Evolutionary conservation across 1,140 invertebrate genomes (phyloP), one percentile per base, ranked within the genome.

Genomic region (Hycleus phaleratus): DNA sequence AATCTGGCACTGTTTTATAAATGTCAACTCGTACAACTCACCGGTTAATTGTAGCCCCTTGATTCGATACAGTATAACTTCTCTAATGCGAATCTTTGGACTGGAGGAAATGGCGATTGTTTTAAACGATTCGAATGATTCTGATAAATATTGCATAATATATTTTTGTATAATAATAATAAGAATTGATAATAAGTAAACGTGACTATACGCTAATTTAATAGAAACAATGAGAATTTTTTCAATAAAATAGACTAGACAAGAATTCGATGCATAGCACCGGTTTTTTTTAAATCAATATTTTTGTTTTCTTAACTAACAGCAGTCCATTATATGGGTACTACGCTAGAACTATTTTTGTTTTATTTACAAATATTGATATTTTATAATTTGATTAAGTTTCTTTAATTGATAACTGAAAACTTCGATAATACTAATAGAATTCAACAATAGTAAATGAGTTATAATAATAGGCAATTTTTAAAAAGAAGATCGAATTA

Each of bases 181-280:
- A 63, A 63, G 51, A 56, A 63, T 59, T 32, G 18, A 18, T 18
- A 32, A 32, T 61, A 60, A 56, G 46, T 60, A 59, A 60, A 60
- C 59, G 60, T 60, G 55, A 51, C 58, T 63, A 60, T 49, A 49
- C 48, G 49, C 46, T 63, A 60, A 50, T 32, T 18, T 32, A 32
- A 63, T 60, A 51, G 59, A 66, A 64, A 66, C 62, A 64, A 66
- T 64, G 59, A 66, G 57, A 66, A 61, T 65, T 66, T 67, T 32
- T 32, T 32, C 7, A 4, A 32, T 32, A 5, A 32, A 67, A 67
- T 60, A 67, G 65, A 67, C 65, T 67, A 67, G 65, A 67, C 57
- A 64, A 57, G 32, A 59, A 54, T 32, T 58, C 58, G 62, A 66
- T 53, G 64, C 62, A 62, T 59, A 49, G 65, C 65, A 64, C 58